Evolutionary conservation across 2,113 vertebrate genomes (phyloP).

Genomic region (Ceyx cyanopectus): DNA sequence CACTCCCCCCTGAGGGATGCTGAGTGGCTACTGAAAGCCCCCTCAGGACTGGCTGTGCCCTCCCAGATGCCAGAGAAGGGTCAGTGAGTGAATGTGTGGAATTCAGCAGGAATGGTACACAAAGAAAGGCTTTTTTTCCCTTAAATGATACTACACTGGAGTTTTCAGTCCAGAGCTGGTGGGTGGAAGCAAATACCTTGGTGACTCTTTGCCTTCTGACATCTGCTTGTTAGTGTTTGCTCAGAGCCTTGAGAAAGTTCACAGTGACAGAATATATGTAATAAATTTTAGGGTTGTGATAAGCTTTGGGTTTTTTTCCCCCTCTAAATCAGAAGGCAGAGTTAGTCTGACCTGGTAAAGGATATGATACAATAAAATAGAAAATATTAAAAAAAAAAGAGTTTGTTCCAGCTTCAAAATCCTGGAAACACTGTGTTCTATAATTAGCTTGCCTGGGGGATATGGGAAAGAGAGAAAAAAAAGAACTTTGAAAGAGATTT

Average conservation of each 20-base stretch:
- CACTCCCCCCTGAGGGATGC: rapidly evolving
- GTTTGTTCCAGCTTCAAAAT: not conserved
- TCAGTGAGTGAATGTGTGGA: not conserved
- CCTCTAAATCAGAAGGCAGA: not conserved
- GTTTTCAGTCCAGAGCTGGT: not conserved
- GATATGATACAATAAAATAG: not conserved
- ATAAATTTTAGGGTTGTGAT: not conserved
- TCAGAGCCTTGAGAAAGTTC: not conserved
- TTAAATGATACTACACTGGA: not conserved
- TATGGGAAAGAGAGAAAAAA: not conserved
- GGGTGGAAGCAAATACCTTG: not conserved
- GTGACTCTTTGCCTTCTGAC: not conserved
- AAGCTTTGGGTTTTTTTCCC: not conserved
- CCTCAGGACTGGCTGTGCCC: not conserved
- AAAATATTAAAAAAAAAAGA: not conserved
- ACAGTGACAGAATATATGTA: not conserved
- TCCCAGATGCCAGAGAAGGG: not conserved
- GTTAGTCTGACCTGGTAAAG: not conserved
- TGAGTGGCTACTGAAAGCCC: not conserved
- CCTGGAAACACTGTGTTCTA: not conserved
- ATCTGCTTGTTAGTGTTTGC: not conserved
- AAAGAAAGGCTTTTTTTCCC: not conserved
- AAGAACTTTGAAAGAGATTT: not conserved
- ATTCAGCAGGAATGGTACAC: not conserved
- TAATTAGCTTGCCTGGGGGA: not conserved